Conservation (phyloP, 2,888 invertebrate species). For the Pilophorus perplexus region DNA sequence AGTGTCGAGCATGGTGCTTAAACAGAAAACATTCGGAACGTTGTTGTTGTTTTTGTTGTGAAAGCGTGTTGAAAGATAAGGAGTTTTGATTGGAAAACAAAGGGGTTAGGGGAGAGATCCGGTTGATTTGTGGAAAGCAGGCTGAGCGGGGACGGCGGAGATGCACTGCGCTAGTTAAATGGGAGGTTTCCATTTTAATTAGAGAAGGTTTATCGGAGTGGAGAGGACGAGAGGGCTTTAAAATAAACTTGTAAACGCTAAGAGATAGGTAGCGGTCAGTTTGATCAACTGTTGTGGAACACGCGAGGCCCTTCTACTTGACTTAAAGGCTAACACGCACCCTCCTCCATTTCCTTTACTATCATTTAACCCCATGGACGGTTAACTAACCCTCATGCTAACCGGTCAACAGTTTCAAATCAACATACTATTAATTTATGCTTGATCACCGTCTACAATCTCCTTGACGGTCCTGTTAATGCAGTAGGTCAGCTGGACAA, state of each 20-base stretch:
- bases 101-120: constrained; percentile 17
- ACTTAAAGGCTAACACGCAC: constrained; percentile 38
- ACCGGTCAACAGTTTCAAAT: constrained; percentile 19
- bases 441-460: too few relatives aligned
- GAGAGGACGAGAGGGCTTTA: constrained; percentile 28
- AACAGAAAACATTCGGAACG: constrained; percentile 34
- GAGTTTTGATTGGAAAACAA: constrained; percentile 40
- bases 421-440: too few relatives aligned
- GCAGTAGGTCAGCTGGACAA: too few relatives aligned
- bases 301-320: constrained; percentile 36
- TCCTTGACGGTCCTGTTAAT: too few relatives aligned
- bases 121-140: constrained; percentile 20
- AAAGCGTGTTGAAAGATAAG: constrained; percentile 33
- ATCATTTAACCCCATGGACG: constrained; percentile 27
- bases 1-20: constrained; percentile 34
- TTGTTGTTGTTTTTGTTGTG: constrained; percentile 11
- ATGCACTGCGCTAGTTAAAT: constrained; percentile 34
- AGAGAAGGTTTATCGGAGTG: constrained; percentile 33
- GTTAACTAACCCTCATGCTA: constrained; percentile 31
- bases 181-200: constrained; percentile 39
- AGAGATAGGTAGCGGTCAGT: constrained; percentile 41
- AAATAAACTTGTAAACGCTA: constrained; percentile 40
- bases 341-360: constrained; percentile 38
- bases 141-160: not conserved
- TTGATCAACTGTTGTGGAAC: constrained; percentile 39